phyloP scores from a whole-genome alignment of 2,113 vertebrate species.

The Passerina amoena region DNA sequence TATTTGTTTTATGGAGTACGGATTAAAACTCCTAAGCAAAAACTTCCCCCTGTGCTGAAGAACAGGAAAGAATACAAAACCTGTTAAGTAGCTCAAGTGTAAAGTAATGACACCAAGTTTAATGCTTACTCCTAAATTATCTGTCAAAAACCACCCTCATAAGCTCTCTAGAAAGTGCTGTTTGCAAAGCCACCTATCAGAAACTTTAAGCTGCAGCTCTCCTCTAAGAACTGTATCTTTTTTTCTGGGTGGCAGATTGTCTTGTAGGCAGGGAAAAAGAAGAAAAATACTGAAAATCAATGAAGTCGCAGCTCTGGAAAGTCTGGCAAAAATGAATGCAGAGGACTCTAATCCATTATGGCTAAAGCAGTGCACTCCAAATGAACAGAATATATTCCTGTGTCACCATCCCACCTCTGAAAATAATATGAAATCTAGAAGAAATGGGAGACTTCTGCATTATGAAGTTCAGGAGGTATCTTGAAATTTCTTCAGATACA shows the following conservation, averaged over 20 bases:
- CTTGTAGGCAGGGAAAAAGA: background rate
- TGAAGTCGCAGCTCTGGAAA: background rate
- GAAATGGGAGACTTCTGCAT: background rate
- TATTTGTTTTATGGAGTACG: background rate
- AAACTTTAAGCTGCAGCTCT: background rate
- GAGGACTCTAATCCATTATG: background rate
- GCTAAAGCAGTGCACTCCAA: background rate
- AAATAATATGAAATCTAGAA: background rate
- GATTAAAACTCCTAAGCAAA: background rate
- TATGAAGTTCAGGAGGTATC: background rate
- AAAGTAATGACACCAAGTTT: background rate
- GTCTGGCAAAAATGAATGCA: background rate
- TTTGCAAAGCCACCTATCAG: background rate
- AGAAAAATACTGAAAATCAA: background rate
- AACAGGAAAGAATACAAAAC: background rate
- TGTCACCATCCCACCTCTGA: background rate
- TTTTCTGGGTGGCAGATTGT: background rate
- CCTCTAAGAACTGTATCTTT: background rate
- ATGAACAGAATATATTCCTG: background rate
- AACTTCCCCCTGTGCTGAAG: background rate
- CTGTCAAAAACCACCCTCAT: background rate
- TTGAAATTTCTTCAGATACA: background rate
- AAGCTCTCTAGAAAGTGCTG: background rate
- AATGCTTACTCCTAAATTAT: background rate
- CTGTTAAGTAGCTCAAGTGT: background rate